A percentile compares a stretch with the other conserved stretches of the same genome.
Conservation (phyloP, 2,797 vertebrate species). For the Vultur gryphus region DNA sequence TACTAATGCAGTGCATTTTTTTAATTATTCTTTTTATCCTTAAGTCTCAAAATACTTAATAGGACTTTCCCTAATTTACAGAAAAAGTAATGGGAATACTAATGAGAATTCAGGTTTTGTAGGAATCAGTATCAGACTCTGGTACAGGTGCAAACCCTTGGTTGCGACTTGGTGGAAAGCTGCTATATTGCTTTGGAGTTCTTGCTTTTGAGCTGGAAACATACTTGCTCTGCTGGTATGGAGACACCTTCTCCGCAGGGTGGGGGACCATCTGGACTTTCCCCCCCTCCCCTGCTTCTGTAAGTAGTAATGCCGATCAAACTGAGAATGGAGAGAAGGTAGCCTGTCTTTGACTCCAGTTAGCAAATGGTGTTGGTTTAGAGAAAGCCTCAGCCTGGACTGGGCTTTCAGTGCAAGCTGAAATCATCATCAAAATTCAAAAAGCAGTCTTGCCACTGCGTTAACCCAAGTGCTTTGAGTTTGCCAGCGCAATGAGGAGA, state of each 20-base stretch:
- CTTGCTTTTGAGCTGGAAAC: neutral
- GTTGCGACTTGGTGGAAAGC: neutral
- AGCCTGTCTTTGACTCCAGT: neutral
- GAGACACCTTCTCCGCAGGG: neutral
- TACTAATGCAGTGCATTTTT: neutral
- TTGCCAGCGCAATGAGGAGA: neutral
- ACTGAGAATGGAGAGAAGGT: neutral
- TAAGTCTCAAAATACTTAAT: neutral
- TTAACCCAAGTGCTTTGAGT: neutral
- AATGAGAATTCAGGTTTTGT: neutral
- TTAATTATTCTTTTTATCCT: neutral
- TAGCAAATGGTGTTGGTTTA: neutral
- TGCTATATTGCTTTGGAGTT: neutral
- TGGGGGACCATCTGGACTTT: neutral
- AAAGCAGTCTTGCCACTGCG: neutral
- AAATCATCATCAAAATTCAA: neutral
- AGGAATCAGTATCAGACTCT: neutral
- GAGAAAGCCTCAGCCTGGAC: neutral
- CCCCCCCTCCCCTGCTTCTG: neutral
- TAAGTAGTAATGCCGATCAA: neutral
- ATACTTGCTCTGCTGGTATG: neutral
- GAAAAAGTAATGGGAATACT: neutral
- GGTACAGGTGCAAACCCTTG: neutral
- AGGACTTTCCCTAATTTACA: neutral
- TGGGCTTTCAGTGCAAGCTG: neutral